Evolutionary conservation across 2,888 invertebrate genomes (phyloP).

Genomic region (Euzetes globulus): DNA sequence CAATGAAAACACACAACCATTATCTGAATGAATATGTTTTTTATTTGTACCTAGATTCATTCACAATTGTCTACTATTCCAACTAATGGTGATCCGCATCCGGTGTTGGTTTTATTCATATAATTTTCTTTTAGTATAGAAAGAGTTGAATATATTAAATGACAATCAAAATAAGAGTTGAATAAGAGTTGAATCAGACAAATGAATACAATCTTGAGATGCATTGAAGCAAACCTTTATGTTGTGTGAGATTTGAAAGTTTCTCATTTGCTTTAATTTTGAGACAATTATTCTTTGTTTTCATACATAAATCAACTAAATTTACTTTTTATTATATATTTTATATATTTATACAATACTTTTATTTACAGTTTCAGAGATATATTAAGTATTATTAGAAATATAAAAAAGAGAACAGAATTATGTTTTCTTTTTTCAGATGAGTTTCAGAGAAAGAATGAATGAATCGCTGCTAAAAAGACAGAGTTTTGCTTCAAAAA

Average conservation of each 20-base stretch:
- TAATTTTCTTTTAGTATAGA: constrained; percentile 1
- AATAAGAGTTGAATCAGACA: background rate
- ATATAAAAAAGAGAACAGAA: background rate
- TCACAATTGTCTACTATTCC: background rate
- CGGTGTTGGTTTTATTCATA: background rate
- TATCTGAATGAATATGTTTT: background rate
- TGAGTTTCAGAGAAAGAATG: background rate
- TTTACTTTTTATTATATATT: constrained; percentile 11
- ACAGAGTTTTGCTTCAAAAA: background rate
- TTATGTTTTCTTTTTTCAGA: background rate
- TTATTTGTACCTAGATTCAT: background rate
- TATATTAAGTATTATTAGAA: constrained; percentile 12
- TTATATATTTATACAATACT: constrained; percentile 11
- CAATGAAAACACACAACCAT: background rate
- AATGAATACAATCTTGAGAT: background rate
- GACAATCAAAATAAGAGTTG: background rate
- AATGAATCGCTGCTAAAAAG: background rate
- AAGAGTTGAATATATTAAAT: background rate
- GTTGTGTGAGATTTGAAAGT: background rate
- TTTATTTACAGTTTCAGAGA: constrained; percentile 17
- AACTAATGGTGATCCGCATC: background rate
- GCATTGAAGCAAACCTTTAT: background rate
- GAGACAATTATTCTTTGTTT: background rate
- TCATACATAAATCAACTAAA: constrained; percentile 10
- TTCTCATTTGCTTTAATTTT: background rate